A percentile compares a stretch with the other conserved stretches of the same genome.
Evolutionary conservation across 1,140 invertebrate species (phyloP).

Genomic region (Drosophila leontia): DNA sequence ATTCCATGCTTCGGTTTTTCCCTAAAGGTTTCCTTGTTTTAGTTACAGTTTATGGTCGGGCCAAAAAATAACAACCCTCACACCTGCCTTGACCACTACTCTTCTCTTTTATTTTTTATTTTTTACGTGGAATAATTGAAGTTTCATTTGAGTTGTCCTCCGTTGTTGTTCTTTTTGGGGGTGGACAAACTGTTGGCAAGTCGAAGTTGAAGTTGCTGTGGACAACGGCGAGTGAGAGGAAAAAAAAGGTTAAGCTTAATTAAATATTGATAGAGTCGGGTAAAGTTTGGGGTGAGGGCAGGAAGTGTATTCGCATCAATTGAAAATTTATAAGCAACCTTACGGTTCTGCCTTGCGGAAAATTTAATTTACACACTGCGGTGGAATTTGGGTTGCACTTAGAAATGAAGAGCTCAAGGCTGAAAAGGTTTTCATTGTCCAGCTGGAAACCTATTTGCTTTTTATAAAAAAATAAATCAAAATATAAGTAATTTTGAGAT

Average conservation of each 20-base stretch:
- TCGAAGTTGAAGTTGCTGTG: slow-evolving; percentile 49
- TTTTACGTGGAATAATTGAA: slow-evolving; percentile 84
- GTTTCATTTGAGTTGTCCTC: slow-evolving; percentile 76
- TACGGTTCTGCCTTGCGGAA: slow-evolving; percentile 16
- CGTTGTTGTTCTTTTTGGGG: slow-evolving; percentile 32
- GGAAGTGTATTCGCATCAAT: slow-evolving; percentile 49
- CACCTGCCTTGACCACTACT: slow-evolving; percentile 20
- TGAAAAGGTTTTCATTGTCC: slow-evolving; percentile 4
- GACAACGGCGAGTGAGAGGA: slow-evolving; percentile 24
- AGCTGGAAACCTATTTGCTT: no score
- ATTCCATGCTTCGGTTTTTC: neutral
- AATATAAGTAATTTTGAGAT: neutral
- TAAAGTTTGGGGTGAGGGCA: neutral
- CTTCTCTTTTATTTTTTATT: slow-evolving; percentile 58
- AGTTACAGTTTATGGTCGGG: slow-evolving; percentile 39
- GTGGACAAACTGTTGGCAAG: slow-evolving; percentile 18
- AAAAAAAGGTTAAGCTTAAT: slow-evolving; percentile 74
- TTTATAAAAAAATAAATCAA: neutral
- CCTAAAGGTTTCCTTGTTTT: slow-evolving; percentile 14
- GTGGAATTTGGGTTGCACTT: slow-evolving; percentile 25
- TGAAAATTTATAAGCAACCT: slow-evolving; percentile 70
- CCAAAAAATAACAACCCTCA: neutral
- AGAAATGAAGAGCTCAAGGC: slow-evolving; percentile 13
- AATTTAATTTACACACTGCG: slow-evolving; percentile 75
- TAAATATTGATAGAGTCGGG: slow-evolving; percentile 75